phyloP scores from a whole-genome alignment of 2,888 invertebrate genomes.

The Drosophila cracens region DNA sequence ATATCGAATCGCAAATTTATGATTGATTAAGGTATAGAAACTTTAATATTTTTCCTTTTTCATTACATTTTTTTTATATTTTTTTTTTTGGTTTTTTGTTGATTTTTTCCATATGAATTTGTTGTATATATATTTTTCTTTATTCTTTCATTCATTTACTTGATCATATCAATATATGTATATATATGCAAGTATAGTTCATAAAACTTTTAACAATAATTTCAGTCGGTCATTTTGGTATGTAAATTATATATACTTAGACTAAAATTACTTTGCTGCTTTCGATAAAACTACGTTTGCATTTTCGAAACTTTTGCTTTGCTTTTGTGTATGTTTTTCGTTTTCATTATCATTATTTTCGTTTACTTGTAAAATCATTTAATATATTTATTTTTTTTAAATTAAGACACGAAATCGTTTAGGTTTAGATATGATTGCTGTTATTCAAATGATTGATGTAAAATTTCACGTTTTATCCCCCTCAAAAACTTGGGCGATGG shows the following conservation, averaged over 20 bases:
- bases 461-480: conserved; percentile 36
- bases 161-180: conserved; percentile 80
- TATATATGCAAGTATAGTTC: conserved; percentile 76
- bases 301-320: conserved; percentile 45
- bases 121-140: conserved; percentile 68
- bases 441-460: conserved; percentile 66
- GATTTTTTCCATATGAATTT: conserved; percentile 50
- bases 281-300: conserved; percentile 53
- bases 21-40: conserved; percentile 74
- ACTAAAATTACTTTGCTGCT: conserved; percentile 59
- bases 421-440: conserved; percentile 74
- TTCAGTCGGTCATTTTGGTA: conserved; percentile 83
- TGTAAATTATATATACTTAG: conserved; percentile 76
- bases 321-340: conserved; percentile 23
- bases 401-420: conserved; percentile 76
- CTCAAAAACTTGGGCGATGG: conserved; percentile 25
- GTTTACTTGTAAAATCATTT: conserved; percentile 60
- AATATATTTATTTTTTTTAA: conserved; percentile 62
- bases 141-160: conserved; percentile 62
- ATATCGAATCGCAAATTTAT: conserved; percentile 73
- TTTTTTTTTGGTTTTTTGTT: conserved; percentile 9
- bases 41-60: conserved; percentile 55
- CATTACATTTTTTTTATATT: not conserved
- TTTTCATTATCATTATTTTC: conserved; percentile 33
- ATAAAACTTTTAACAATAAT: conserved; percentile 83